Evolutionary conservation across 2,888 invertebrate species (phyloP), one percentile per base, ranked within the genome.

Genomic region (Epiperipatus broadwayi): DNA sequence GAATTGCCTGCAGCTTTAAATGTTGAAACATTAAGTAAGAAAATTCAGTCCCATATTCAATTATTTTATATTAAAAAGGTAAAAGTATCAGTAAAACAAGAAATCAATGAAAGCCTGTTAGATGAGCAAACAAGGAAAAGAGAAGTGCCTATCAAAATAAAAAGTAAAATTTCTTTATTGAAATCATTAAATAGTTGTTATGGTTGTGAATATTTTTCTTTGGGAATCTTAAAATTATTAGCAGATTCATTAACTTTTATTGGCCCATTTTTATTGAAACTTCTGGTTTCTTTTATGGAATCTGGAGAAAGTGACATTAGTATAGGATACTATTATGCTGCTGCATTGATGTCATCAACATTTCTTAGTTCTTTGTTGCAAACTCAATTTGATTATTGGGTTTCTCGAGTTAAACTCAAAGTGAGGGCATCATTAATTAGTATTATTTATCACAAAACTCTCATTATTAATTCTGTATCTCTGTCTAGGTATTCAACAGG

Each of bases 331-430:
- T 43, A 56, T 18, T 63, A 57, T 47, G 78, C 78, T 1, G 53
- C 61, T 5, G 71, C 73, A 2, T 63, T 84, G 44, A 71, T 77
- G 53, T 46, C 60, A 7, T 64, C 71, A 12, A 70, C 78, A 4
- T 53, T 79, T 50, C 58, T 74, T 53, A 76, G 75, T 37, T 73
- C 89, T 0, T 59, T 91, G 39, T 77, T 77, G 52, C 78, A 74
- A 44, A 71, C 77, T 0, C 91, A 93, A 55, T 95, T 89, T 59
- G 79, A 77, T 54, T 91, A 87, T 68, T 67, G 72, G 43, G 78
- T 87, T 71, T 69, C 75, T 0, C 62, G 80, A 49, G 71, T 89
- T 15, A 77, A 78, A 3, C 66, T 87, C 48, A 84, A 85, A 63
- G 78, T 93, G 63, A 70, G 85, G 30, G 77, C 77, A 4, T 75